Conservation (phyloP, 2,888 invertebrate genomes). For the Thera obeliscata region DNA sequence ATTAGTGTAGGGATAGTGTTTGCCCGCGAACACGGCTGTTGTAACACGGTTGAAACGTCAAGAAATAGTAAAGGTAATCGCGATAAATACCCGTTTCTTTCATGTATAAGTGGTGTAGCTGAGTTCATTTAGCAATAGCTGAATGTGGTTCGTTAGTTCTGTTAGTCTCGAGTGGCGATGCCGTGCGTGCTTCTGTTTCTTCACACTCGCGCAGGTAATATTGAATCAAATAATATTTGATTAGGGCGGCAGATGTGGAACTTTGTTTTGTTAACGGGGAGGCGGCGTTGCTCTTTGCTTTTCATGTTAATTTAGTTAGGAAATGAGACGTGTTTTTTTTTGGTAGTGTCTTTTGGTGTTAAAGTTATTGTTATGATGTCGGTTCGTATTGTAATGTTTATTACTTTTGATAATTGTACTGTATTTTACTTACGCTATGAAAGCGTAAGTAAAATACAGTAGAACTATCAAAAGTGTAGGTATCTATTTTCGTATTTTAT, state of each 20-base stretch:
- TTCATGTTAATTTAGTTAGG: conserved; percentile 38
- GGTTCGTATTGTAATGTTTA: too few species aligned
- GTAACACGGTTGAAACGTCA: too few species aligned
- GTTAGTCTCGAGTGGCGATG: conserved; percentile 54
- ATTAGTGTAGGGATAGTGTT: too few species aligned
- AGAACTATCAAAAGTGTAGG: too few species aligned
- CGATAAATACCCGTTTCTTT: too few species aligned
- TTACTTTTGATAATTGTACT: neutral
- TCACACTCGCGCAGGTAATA: conserved; percentile 50
- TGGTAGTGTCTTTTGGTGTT: neutral
- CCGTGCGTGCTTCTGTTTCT: conserved; percentile 61
- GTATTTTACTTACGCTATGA: too few species aligned
- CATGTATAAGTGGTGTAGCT: conserved; percentile 19
- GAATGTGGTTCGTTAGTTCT: conserved; percentile 77
- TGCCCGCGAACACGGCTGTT: too few species aligned
- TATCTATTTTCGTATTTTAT: too few species aligned
- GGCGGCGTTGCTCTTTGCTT: conserved; percentile 37
- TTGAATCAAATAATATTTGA: conserved; percentile 75
- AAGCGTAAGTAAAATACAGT: too few species aligned
- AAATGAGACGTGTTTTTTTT: conserved; percentile 32
- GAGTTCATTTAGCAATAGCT: conserved; percentile 22
- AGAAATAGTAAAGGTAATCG: too few species aligned
- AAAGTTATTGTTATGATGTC: neutral
- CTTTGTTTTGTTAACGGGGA: conserved; percentile 59
- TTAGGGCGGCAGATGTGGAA: conserved; percentile 61